A percentile compares a stretch with the other conserved stretches of the same genome.
phyloP scores from a whole-genome alignment of 2,888 invertebrate species.

The Sminthurinus aureus region DNA sequence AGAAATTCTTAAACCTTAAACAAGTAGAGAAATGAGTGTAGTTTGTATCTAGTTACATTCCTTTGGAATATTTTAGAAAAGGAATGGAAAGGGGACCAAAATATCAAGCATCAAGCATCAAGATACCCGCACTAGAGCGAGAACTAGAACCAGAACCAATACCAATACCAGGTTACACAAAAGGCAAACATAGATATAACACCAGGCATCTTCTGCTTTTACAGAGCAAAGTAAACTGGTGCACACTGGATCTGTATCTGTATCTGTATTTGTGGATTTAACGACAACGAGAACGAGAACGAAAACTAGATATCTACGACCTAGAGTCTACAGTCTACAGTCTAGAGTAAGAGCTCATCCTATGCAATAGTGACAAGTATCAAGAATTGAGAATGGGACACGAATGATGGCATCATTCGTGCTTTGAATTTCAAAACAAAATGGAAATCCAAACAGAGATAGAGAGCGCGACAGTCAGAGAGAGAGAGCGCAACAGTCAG shows the following conservation, averaged over 20 bases:
- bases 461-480: background rate
- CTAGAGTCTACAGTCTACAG: background rate
- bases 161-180: no score
- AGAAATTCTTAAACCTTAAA: background rate
- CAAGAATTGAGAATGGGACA: constrained; percentile 3
- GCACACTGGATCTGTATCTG: no score
- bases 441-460: background rate
- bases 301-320: background rate
- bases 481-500: background rate
- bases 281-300: background rate
- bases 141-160: no score
- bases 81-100: no score
- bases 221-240: background rate
- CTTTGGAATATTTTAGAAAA: no score
- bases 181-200: no score
- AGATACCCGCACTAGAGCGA: no score
- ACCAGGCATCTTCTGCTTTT: no score
- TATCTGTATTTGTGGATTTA: background rate
- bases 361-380: background rate
- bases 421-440: constrained; percentile 26
- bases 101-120: no score
- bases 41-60: no score
- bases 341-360: background rate
- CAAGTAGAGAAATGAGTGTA: no score
- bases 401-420: constrained; percentile 13